A percentile compares a stretch with the other conserved stretches of the same genome.
phyloP scores from a whole-genome alignment of 2,797 vertebrate genomes.

The Arrhamphus sclerolepis region DNA sequence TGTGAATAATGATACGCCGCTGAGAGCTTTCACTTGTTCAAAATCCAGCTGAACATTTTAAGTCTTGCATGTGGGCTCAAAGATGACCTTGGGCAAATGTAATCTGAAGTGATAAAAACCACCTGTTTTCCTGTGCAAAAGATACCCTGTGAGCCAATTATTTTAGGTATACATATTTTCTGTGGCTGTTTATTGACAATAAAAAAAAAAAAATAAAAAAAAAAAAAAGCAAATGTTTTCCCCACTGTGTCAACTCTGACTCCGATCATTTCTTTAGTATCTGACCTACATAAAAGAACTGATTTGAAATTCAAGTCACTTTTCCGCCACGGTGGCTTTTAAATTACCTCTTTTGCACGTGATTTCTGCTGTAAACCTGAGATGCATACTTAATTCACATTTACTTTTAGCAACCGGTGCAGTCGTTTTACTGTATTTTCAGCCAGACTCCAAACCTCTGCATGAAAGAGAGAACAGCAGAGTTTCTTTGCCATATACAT shows the following conservation, averaged over 20 bases:
- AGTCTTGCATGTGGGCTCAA: conserved; percentile 45
- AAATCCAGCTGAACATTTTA: conserved; percentile 60
- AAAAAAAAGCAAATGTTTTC: conserved; percentile 25
- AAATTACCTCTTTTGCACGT: conserved; percentile 50
- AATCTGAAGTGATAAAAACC: conserved; percentile 60
- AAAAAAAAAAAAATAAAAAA: conserved; percentile 4
- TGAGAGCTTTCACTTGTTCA: conserved; percentile 53
- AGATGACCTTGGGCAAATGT: conserved; percentile 62
- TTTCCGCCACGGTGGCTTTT: conserved; percentile 37
- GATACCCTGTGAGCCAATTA: conserved; percentile 47
- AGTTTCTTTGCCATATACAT: conserved; percentile 4
- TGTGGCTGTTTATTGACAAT: conserved; percentile 49
- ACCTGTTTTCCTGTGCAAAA: conserved; percentile 61
- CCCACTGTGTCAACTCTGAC: conserved; percentile 22
- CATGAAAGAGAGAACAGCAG: conserved; percentile 12
- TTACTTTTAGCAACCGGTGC: conserved; percentile 33
- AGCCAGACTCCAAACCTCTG: conserved; percentile 1
- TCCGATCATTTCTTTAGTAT: conserved; percentile 46
- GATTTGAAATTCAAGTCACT: conserved; percentile 56
- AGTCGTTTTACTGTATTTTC: neutral
- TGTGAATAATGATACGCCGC: conserved; percentile 57
- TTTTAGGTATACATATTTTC: conserved; percentile 37
- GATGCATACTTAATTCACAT: conserved; percentile 50
- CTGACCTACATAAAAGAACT: conserved; percentile 50
- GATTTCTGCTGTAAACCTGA: conserved; percentile 55